Evolutionary conservation across 2,888 invertebrate species (phyloP), one percentile per base, ranked within the genome.

Genomic region (Carcina quercana): DNA sequence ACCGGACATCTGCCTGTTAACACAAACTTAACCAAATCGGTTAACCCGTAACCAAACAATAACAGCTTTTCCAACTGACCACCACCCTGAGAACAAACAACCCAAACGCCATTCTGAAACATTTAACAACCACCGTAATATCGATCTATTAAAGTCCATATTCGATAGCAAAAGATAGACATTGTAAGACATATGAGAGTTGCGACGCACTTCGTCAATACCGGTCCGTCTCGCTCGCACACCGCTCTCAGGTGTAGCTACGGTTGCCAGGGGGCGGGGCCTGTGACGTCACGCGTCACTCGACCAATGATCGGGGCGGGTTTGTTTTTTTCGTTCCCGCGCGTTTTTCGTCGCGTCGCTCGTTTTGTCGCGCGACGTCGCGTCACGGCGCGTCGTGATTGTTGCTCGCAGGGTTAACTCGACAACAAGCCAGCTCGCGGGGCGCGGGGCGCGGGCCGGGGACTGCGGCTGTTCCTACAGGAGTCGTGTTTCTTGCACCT

Each of bases 11-110:
- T 76, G 73, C 68, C 69, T 71, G 70, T 76, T 75, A 74, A 70
- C 73, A 78, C 78, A 71, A 80, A 79, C 76, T 75, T 78, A 79
- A 80, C 80, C 78, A 80, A 82, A 80, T 79, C 75, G 80, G 80
- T 83, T 80, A 80, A 80, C 82, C 82, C 69, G 64, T 73, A 76
- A 73, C 76, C 78, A 78, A 83, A 83, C 82, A 83, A 83, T 80
- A 82, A 80, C 80, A 82, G 78, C 78, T 80, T 74, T 74, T 66
- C 72, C 73, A 71, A 71, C 70, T 76, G 79, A 79, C 78, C 78
- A 69, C 59, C 51, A 34, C 37, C 36, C 42, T 5, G 45, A 40
- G 36, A 37, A 34, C 40, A 38, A 41, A 15, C 32, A 41, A 34
- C 50, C 26, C 44, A 59, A 43, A 40, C 30, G 32, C 14, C 22